phyloP scores from a whole-genome alignment of 2,888 invertebrate genomes.

The Luperina nickerlii region DNA sequence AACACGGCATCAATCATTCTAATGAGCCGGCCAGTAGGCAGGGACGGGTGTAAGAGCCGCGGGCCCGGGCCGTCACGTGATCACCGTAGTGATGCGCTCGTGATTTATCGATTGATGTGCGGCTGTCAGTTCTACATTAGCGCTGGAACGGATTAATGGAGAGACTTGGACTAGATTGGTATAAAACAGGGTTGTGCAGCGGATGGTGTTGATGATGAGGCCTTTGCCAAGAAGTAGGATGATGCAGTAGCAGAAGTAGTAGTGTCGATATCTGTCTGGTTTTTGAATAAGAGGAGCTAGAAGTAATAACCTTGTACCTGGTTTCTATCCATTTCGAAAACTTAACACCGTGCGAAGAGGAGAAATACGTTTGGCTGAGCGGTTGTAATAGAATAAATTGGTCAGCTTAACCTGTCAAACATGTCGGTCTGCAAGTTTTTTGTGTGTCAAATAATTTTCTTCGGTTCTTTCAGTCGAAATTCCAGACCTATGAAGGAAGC shows the following conservation, averaged over 20 bases:
- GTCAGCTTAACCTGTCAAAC: too few species aligned
- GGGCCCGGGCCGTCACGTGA: constrained; percentile 77
- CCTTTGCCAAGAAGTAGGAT: not conserved
- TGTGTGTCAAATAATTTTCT: too few species aligned
- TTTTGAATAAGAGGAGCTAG: not conserved
- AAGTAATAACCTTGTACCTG: not conserved
- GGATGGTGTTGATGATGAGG: not conserved
- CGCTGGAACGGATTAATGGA: not conserved
- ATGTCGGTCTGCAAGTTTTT: too few species aligned
- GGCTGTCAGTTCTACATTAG: constrained; percentile 23
- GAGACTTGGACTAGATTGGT: not conserved
- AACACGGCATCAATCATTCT: constrained; percentile 89
- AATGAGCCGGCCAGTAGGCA: constrained; percentile 84
- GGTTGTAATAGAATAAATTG: not conserved
- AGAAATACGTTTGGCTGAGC: not conserved
- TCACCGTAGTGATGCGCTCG: constrained; percentile 74
- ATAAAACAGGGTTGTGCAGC: not conserved
- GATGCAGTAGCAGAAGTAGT: not conserved
- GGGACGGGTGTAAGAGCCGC: constrained; percentile 69
- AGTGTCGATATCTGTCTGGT: not conserved
- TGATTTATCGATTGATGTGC: constrained; percentile 69
- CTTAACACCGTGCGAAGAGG: not conserved
- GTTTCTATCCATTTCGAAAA: not conserved
- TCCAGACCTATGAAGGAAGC: not conserved
- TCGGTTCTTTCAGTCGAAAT: not conserved